phyloP scores from a whole-genome alignment of 1,140 invertebrate genomes.

The Gonioctena quinquepunctata region DNA sequence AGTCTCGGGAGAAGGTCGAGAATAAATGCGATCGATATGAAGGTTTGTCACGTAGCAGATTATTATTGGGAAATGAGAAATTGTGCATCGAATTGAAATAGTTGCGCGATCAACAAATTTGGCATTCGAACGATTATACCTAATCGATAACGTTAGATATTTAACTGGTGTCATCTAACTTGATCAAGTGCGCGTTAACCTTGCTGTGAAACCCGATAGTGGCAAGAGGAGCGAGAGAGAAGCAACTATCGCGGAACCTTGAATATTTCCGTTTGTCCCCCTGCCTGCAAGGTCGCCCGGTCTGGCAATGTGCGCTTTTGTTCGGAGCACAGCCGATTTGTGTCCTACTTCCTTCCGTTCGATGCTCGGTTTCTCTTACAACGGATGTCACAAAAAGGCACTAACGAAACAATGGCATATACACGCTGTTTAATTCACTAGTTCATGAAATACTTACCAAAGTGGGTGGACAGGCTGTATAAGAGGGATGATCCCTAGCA shows the following conservation, averaged over 20 bases:
- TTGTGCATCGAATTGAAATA: neutral
- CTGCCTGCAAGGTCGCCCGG: conserved; percentile 54
- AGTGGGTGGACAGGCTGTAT: conserved; percentile 77
- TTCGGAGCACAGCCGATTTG: conserved; percentile 15
- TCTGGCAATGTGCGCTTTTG: conserved; percentile 36
- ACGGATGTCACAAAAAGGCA: too few species aligned
- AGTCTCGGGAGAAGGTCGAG: conserved; percentile 17
- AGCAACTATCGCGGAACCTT: conserved; percentile 45
- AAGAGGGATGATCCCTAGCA: conserved; percentile 84
- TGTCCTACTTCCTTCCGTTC: conserved; percentile 23
- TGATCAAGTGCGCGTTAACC: conserved; percentile 36
- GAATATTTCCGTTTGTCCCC: conserved; percentile 55
- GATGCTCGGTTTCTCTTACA: neutral
- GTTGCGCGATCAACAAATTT: too few species aligned
- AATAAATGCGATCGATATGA: conserved; percentile 13
- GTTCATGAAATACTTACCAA: conserved; percentile 74
- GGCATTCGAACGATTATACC: too few species aligned
- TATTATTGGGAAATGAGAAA: neutral
- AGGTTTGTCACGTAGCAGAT: conserved; percentile 21
- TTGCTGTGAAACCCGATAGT: conserved; percentile 31
- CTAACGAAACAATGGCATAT: too few species aligned
- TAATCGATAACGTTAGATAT: too few species aligned
- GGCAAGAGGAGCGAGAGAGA: conserved; percentile 31
- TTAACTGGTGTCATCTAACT: neutral
- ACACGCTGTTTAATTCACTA: too few species aligned